Evolutionary conservation across 1,140 invertebrate genomes (phyloP), one percentile per base, ranked within the genome.

Genomic region (Trypoxylus dichotomus): DNA sequence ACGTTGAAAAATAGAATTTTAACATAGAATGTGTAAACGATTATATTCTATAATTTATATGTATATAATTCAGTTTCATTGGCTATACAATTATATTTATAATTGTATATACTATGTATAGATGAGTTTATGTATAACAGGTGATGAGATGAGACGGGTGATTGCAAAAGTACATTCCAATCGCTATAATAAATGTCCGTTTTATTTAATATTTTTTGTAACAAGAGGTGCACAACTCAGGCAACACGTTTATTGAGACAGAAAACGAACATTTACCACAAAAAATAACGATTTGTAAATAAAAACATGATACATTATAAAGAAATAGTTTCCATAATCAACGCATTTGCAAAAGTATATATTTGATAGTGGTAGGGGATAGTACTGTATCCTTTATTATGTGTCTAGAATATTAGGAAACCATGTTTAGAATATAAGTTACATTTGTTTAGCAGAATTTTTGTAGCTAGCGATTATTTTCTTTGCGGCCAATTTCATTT

Each of bases 1-100:
- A 73, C 32, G 71, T 73, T 73, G 71, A 73, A 73, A 73, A 73
- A 73, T 73, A 73, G 71, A 73, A 73, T 73, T 73, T 73, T 73
- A 73, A 73, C 71, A 73, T 73, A 73, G 71, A 73, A 15, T 73
- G 71, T 73, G 37, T 32, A 73, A 27, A 73, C 71, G 37, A 73
- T 73, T 42, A 73, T 73, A 37, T 73, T 24, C 58, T 63, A 63
- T 63, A 63, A n/a, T 63, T 63, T 19, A 63, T 63, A 63, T 73
- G n/a, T 73, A 41, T 73, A 73, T 11, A 73, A 21, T 24, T 63
- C 58, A 63, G 58, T 63, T 63, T 63, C 25, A 73, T 37, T 73
- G 71, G 37, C 71, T 73, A 27, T 73, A 73, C 71, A 73, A 73
- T 73, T 32, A 73, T 73, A 73, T 24, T n/a, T 63, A 24, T 24